phyloP scores from a whole-genome alignment of 2,113 vertebrate species.

The Orcinus orca region DNA sequence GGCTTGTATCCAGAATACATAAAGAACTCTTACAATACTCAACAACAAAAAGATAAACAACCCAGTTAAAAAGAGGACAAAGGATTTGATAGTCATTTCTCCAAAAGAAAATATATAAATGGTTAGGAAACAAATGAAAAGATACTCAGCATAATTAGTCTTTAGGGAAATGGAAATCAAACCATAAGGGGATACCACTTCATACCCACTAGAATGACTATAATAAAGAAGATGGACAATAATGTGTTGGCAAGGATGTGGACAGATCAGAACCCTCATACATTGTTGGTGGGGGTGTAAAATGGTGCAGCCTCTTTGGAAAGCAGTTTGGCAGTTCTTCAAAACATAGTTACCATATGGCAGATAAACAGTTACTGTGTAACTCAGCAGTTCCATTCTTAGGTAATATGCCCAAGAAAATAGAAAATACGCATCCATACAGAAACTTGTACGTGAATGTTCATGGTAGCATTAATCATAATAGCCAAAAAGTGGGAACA shows the following conservation, averaged over 20 bases:
- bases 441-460: not conserved
- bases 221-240: not conserved
- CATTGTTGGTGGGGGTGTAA: not conserved
- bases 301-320: not conserved
- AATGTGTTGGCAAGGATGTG: not conserved
- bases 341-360: not conserved
- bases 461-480: not conserved
- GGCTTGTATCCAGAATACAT: not conserved
- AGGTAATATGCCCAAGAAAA: not conserved
- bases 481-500: not conserved
- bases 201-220: not conserved
- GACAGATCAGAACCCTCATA: not conserved
- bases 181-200: not conserved
- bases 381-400: not conserved
- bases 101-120: not conserved
- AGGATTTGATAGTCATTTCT: not conserved
- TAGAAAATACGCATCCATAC: not conserved
- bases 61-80: not conserved
- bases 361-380: not conserved
- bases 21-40: not conserved
- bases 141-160: not conserved
- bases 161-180: slow-evolving; percentile 24
- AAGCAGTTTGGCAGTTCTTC: slow-evolving; percentile 29
- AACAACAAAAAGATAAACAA: not conserved
- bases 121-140: not conserved